Conservation (phyloP, 1,140 invertebrate species). For the Zophobas atratus region DNA sequence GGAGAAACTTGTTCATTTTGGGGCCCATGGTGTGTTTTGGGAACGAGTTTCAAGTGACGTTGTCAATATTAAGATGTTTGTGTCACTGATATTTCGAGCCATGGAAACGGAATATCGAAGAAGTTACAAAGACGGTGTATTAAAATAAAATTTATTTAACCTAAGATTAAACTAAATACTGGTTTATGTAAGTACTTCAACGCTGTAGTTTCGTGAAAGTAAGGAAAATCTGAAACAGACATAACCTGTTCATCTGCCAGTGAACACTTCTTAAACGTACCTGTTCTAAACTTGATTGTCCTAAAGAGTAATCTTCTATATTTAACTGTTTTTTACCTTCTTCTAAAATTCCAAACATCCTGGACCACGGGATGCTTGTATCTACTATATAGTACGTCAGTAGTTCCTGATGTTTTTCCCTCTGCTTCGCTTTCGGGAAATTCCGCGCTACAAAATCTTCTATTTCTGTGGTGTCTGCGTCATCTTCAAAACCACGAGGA, state of each 20-base stretch:
- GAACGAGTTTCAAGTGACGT: neutral
- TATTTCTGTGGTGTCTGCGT: slow-evolving; percentile 26
- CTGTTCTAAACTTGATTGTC: slow-evolving; percentile 55
- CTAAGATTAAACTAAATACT: slow-evolving; percentile 23
- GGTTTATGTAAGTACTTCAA: neutral
- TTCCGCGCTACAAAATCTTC: slow-evolving; percentile 41
- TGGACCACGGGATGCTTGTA: slow-evolving; percentile 50
- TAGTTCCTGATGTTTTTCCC: slow-evolving; percentile 49
- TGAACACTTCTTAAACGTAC: slow-evolving; percentile 3
- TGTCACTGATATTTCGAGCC: neutral
- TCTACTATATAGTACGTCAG: slow-evolving; percentile 51
- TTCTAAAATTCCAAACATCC: slow-evolving; percentile 54
- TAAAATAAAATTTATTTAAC: slow-evolving; percentile 7
- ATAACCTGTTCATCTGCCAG: no score
- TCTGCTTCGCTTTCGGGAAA: slow-evolving; percentile 44
- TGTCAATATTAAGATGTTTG: neutral
- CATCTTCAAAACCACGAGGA: slow-evolving; percentile 4
- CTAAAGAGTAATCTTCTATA: slow-evolving; percentile 55
- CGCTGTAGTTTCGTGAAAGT: slow-evolving; percentile 43
- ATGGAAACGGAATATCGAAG: neutral
- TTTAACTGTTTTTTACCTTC: slow-evolving; percentile 46
- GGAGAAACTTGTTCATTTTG: slow-evolving; percentile 73
- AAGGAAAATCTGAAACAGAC: slow-evolving; percentile 32
- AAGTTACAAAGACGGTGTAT: neutral
- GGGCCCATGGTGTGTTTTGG: slow-evolving; percentile 51